A percentile compares a stretch with the other conserved stretches of the same genome.
Conservation (phyloP, 2,888 invertebrate genomes). For the Lepas anatifera region DNA sequence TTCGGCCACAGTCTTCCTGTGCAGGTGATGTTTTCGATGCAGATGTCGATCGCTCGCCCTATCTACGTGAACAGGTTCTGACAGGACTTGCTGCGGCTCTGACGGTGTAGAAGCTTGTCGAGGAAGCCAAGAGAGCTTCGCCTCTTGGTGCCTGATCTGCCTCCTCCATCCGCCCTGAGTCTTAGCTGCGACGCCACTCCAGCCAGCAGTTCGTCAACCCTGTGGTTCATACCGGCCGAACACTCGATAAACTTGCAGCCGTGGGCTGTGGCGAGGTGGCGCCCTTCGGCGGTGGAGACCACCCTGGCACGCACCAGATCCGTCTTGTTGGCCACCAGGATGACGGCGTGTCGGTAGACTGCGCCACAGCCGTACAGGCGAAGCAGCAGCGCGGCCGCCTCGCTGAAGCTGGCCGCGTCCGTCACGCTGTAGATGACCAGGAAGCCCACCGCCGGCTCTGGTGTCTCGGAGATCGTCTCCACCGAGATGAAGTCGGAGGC, state of each 20-base stretch:
- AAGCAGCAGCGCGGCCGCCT: conserved; percentile 48
- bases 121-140: not conserved
- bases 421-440: conserved; percentile 57
- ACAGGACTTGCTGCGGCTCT: not conserved
- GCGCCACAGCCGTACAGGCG: conserved; percentile 49
- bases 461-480: conserved; percentile 47
- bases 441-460: conserved; percentile 53
- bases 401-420: conserved; percentile 46
- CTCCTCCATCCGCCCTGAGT: conserved; percentile 26
- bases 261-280: conserved; percentile 34
- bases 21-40: too few species aligned
- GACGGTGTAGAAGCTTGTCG: conserved; percentile 8
- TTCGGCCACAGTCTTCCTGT: too few species aligned
- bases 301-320: conserved; percentile 54
- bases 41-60: too few species aligned
- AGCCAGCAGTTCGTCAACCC: conserved; percentile 41
- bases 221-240: conserved; percentile 40
- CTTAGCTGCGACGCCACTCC: conserved; percentile 38
- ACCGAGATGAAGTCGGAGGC: conserved; percentile 36
- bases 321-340: conserved; percentile 58
- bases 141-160: not conserved
- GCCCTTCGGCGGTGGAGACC: conserved; percentile 46
- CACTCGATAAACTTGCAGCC: conserved; percentile 40
- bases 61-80: conserved; percentile 7
- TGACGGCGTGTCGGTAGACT: conserved; percentile 47